Percentiles rank a stretch among this genome's conserved stretches.
Conservation (phyloP, 2,797 vertebrate species). For the Ctenopoma kingsleyae region DNA sequence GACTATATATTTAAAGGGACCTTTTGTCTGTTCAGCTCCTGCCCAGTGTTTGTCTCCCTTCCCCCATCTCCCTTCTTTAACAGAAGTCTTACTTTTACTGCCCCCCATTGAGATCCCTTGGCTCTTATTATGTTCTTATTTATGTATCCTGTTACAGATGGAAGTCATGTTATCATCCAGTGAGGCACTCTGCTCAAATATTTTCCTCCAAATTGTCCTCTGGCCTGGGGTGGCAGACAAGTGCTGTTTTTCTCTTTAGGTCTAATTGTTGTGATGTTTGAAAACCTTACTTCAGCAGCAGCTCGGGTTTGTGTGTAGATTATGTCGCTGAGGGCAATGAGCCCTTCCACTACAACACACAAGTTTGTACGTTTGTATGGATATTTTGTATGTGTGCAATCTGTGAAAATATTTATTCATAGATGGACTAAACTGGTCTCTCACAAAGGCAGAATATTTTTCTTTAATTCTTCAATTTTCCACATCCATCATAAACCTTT, state of each 20-base stretch:
- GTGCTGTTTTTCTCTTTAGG: conserved; percentile 22
- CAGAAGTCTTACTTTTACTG: conserved; percentile 74
- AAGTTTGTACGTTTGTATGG: not conserved
- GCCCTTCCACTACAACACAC: not conserved
- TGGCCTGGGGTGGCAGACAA: conserved; percentile 34
- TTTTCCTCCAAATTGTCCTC: conserved; percentile 53
- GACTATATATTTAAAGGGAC: conserved; percentile 26
- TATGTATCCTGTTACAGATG: conserved; percentile 84
- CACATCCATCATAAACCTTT: not conserved
- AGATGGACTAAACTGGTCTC: not conserved
- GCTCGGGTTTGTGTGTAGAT: conserved; percentile 15
- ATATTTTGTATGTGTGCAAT: not conserved
- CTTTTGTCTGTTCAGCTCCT: conserved; percentile 35
- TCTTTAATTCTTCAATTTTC: not conserved
- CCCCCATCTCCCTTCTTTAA: conserved; percentile 49
- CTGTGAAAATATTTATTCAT: not conserved
- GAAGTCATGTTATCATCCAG: conserved; percentile 75
- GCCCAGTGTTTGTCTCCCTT: conserved; percentile 50
- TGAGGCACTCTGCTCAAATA: conserved; percentile 64
- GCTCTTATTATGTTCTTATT: conserved; percentile 80
- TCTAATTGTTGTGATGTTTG: conserved; percentile 10
- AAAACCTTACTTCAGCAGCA: conserved; percentile 4
- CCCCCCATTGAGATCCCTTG: conserved; percentile 70
- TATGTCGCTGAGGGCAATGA: conserved; percentile 6
- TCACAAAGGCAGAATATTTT: not conserved